These are phyloP conservation scores for Amphipoea oculea DNA, from an alignment of 2,888 invertebrate genomes.

Conservation along the genomic window DNA sequence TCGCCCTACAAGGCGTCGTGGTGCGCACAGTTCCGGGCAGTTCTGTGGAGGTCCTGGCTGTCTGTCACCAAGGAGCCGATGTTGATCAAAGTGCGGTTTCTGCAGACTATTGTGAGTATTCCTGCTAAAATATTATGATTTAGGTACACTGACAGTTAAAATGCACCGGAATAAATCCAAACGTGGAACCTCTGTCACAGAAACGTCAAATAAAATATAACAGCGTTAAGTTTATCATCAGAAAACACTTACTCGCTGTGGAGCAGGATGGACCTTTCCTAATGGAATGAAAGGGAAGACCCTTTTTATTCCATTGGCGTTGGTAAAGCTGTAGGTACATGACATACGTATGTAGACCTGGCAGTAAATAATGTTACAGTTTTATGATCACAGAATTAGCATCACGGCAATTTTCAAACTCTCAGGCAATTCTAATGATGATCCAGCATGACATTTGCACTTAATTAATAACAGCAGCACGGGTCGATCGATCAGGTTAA, in stretches of 20 bases:
- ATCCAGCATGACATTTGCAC: not conserved
- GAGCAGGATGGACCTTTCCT: no score
- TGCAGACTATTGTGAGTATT: slow-evolving; percentile 96
- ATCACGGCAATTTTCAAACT: not conserved
- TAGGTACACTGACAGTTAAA: not conserved
- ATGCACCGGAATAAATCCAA: no score
- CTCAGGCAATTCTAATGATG: not conserved
- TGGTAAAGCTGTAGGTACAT: not conserved
- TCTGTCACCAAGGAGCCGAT: slow-evolving; percentile 97
- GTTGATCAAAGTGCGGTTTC: slow-evolving; percentile 95
- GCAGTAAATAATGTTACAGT: not conserved
- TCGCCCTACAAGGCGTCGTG: slow-evolving; percentile 95
- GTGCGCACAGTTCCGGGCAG: slow-evolving; percentile 96
- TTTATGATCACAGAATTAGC: not conserved
- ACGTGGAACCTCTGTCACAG: not conserved
- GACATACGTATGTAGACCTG: not conserved
- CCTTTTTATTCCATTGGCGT: no score
- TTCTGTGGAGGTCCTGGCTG: slow-evolving; percentile 97
- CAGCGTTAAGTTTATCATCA: not conserved
- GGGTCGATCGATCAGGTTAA: no score
- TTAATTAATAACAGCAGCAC: no score
- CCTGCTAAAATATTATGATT: not conserved
- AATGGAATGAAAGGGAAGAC: not conserved
- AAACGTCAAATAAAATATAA: not conserved
- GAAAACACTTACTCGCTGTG: not conserved